phyloP scores from a whole-genome alignment of 1,140 invertebrate species.

The Steinernema khuongi region DNA sequence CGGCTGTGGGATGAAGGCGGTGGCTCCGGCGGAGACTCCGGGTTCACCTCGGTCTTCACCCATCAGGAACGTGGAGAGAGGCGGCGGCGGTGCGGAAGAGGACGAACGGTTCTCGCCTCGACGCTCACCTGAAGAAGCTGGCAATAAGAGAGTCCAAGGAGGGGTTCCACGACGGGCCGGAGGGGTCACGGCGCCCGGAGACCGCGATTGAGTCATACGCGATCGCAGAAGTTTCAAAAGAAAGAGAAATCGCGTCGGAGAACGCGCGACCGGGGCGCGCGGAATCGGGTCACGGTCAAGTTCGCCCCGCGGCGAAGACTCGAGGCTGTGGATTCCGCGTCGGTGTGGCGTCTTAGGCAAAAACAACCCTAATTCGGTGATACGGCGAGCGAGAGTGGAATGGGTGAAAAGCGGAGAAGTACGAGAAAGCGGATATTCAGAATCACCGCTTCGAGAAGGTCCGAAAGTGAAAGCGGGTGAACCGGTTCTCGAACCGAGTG shows the following conservation, averaged over 20 bases:
- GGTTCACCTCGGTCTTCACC: constrained; percentile 26
- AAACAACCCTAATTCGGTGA: constrained; percentile 6
- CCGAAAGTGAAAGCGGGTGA: background rate
- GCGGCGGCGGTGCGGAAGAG: constrained; percentile 4
- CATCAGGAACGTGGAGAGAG: background rate
- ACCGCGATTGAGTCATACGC: constrained; percentile 12
- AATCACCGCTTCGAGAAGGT: too few species aligned
- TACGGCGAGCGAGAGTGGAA: background rate
- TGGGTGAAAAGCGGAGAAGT: background rate
- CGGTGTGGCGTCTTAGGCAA: background rate
- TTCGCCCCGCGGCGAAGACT: background rate
- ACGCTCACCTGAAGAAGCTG: background rate
- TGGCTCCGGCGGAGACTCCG: constrained; percentile 18
- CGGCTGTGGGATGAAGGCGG: background rate
- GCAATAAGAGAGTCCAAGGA: background rate
- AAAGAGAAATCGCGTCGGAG: constrained; percentile 9
- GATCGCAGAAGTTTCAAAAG: constrained; percentile 16
- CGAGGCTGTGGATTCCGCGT: constrained; percentile 1
- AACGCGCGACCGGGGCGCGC: background rate
- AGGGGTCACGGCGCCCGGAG: background rate
- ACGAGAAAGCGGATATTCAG: background rate
- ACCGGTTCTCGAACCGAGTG: too few species aligned
- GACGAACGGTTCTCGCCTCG: background rate
- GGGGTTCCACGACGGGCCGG: background rate
- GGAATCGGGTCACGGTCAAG: constrained; percentile 14